Percentiles rank a stretch among this genome's conserved stretches.
Evolutionary conservation across 2,113 vertebrate genomes (phyloP).

Genomic region (Thamnophis sirtalis): DNA sequence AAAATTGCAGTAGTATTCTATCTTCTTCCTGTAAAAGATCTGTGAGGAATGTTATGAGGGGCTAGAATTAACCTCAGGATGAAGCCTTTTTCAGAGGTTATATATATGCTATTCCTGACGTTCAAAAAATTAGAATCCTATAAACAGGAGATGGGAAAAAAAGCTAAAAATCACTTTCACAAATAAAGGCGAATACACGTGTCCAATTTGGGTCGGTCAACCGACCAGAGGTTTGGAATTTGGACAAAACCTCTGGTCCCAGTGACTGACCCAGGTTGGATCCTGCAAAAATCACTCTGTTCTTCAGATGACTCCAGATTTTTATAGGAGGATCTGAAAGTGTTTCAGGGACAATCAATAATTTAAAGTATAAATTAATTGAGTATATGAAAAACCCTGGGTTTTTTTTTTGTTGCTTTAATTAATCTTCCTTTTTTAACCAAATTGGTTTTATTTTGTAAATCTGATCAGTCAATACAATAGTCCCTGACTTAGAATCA

Average conservation of each 20-base stretch:
- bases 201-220: no score
- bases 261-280: no score
- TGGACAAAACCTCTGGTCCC: no score
- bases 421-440: not conserved
- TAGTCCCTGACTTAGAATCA: no score
- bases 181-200: no score
- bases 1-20: not conserved
- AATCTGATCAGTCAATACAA: not conserved
- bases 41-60: not conserved
- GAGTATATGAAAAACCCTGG: not conserved
- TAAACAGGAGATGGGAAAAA: not conserved
- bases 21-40: not conserved
- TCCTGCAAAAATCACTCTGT: not conserved
- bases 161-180: not conserved
- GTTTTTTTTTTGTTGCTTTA: not conserved
- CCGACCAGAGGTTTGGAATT: no score
- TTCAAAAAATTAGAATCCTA: not conserved
- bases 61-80: not conserved
- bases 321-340: not conserved
- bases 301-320: not conserved
- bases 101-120: not conserved
- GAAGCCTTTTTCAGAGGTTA: not conserved
- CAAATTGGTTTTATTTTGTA: not conserved
- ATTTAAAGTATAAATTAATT: not conserved
- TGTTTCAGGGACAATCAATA: not conserved